Percentiles rank a stretch among this genome's conserved stretches.
These are phyloP conservation scores for Steromphala cineraria DNA, from an alignment of 2,888 invertebrate genomes.

Conservation along the genomic window DNA sequence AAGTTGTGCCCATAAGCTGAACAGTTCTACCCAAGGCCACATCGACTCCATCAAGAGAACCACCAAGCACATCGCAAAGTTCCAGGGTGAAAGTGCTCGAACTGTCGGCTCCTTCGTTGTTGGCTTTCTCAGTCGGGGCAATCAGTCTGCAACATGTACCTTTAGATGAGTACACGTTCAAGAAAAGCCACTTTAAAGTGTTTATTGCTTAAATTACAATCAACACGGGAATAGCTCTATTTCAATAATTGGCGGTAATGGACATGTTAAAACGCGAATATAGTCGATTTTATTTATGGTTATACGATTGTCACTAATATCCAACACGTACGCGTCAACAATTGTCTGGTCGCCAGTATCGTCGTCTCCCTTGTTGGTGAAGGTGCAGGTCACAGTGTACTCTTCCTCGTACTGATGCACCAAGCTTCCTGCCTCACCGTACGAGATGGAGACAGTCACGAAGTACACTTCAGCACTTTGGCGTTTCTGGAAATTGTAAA, in stretches of 20 bases:
- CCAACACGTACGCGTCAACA: neutral
- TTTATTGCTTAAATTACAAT: too few species aligned
- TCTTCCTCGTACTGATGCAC: neutral
- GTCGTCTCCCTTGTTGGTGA: neutral
- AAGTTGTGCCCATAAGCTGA: neutral
- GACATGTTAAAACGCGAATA: too few species aligned
- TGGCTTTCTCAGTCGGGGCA: neutral
- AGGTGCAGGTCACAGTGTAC: conserved; percentile 3
- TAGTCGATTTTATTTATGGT: too few species aligned
- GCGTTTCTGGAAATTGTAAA: neutral
- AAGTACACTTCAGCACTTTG: neutral
- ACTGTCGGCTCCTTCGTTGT: neutral
- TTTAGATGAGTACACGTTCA: too few species aligned
- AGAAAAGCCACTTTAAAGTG: too few species aligned
- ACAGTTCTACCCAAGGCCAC: neutral
- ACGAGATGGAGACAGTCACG: neutral
- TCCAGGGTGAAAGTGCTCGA: neutral
- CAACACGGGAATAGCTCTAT: too few species aligned
- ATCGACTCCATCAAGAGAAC: neutral
- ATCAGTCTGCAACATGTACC: neutral
- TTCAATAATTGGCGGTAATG: too few species aligned
- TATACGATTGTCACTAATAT: too few species aligned
- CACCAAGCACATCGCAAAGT: neutral
- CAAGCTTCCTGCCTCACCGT: neutral
- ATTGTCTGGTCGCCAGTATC: neutral